Base-by-base conservation (phyloP, 2,797 vertebrate species). In the Pseudocheirus occidentalis region DNA sequence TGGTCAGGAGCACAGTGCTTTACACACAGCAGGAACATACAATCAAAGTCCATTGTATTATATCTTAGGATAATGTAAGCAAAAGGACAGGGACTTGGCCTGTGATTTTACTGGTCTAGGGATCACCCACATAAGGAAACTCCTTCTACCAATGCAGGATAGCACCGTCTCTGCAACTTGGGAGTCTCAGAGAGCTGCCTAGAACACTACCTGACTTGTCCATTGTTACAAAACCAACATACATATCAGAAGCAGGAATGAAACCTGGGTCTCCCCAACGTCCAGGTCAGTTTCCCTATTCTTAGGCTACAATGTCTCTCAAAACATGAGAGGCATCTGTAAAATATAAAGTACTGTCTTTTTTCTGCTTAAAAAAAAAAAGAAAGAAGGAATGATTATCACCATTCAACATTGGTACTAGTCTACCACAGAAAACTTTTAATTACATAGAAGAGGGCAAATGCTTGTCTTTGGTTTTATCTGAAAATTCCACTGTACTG, bases 391-490 rank as follows among this genome's bases (percentile, higher is more conserved):
- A 95, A 93, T 96, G 92, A 97, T 90, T 92, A 94, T 95, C 9
- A 90, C 95, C 92, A 93, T 50, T 58, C 91, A 81, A 52, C 0
- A n/a, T 87, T 92, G 94, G 92, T 59, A 66, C 55, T 1, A 16
- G 50, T 73, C 40, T 1, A 9, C 90, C 90, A 57, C 0, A 34
- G 96, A 89, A 89, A 95, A 92, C 46, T 90, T 94, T 93, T 94
- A 96, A 95, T 95, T 14, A 24, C 28, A 34, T 58, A 52, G 95
- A 73, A 92, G 97, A 95, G 95, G 95, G 92, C 91, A 93, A 92
- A 66, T 91, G 93, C 92, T 90, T 96, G 93, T 91, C 92, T 96
- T 95, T 90, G 58, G 89, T 93, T 92, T 96, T 92, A 55, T 92
- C 94, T 91, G n/a, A 31, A 28, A 96, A 92, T 93, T 92, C 59